Conservation (phyloP, 2,113 vertebrate genomes). For the Sylvia atricapilla region DNA sequence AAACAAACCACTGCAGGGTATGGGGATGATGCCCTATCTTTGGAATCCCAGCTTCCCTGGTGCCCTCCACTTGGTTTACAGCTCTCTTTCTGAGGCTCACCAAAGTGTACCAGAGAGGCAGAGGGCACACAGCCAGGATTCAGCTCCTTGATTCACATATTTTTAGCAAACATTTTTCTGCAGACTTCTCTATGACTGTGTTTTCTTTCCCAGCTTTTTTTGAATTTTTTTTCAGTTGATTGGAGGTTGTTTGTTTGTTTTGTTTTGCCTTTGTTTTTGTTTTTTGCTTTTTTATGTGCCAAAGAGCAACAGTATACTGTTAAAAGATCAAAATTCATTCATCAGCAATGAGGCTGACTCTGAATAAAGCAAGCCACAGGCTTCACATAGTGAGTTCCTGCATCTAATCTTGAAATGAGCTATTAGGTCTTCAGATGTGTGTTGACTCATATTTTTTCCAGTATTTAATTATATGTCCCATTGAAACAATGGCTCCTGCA, state of each 20-base stretch:
- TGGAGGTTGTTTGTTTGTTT: too few relatives aligned
- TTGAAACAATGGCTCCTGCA: background rate
- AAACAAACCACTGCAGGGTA: rapidly evolving
- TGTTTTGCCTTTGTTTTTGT: background rate
- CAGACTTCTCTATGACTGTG: background rate
- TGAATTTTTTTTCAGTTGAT: too few relatives aligned
- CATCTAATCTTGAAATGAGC: background rate
- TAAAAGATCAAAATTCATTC: background rate
- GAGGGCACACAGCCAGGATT: background rate
- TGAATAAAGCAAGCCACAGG: background rate
- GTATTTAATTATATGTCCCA: background rate
- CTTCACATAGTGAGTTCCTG: background rate
- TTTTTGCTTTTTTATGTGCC: background rate
- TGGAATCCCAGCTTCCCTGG: background rate
- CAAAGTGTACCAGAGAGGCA: background rate
- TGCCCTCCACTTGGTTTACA: background rate
- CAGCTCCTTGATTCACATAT: background rate
- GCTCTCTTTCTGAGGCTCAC: background rate
- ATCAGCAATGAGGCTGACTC: background rate
- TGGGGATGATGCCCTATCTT: background rate
- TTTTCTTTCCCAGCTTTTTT: background rate
- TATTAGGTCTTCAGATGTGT: background rate
- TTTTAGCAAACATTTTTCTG: background rate
- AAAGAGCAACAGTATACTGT: background rate
- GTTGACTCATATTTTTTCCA: background rate